Conservation (phyloP, 2,888 invertebrate genomes). For the Mesoligia furuncula region DNA sequence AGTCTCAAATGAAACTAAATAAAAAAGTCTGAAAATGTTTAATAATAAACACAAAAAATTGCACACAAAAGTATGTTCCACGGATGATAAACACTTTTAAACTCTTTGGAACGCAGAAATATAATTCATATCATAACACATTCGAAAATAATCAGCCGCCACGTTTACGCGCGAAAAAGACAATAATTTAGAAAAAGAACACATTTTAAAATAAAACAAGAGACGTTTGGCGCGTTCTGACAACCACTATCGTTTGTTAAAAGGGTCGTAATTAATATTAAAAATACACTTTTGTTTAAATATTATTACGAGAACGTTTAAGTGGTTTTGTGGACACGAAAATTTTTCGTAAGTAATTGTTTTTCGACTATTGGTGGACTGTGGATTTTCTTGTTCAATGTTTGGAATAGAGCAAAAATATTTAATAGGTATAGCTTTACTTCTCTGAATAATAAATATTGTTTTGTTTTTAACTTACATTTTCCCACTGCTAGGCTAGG, state of each 20-base stretch:
- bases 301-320: conserved; percentile 37
- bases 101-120: conserved; percentile 35
- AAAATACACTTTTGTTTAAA: conserved; percentile 69
- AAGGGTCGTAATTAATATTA: conserved; percentile 71
- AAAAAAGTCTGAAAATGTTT: neutral
- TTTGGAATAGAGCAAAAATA: neutral
- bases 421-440: too few species aligned
- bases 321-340: conserved; percentile 54
- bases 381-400: conserved; percentile 28
- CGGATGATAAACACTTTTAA: conserved; percentile 23
- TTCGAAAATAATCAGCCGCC: conserved; percentile 48
- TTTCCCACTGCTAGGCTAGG: too few species aligned
- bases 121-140: conserved; percentile 48
- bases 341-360: conserved; percentile 31
- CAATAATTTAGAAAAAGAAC: conserved; percentile 55
- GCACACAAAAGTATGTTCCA: neutral
- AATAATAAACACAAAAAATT: conserved; percentile 3
- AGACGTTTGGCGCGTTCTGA: conserved; percentile 61
- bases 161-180: conserved; percentile 54
- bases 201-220: conserved; percentile 50
- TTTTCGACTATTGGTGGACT: conserved; percentile 10
- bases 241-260: conserved; percentile 67
- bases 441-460: too few species aligned
- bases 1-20: neutral
- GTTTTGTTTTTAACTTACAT: too few species aligned